Evolutionary conservation across 2,797 vertebrate genomes (phyloP).

Genomic region (Trachops cirrhosus): DNA sequence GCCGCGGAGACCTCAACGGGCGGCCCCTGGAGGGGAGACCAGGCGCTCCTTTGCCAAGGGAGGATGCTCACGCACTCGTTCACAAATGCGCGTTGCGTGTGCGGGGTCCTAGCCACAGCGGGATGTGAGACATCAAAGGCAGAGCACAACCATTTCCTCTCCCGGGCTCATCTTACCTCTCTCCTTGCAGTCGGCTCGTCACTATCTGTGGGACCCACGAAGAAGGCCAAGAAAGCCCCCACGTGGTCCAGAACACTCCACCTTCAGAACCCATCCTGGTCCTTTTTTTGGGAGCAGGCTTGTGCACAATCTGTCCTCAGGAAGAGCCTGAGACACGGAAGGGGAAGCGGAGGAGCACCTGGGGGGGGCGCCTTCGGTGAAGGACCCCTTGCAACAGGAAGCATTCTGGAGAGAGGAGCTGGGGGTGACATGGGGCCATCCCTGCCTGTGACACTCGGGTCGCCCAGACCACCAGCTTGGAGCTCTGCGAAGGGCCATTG

Average conservation of each 20-base stretch:
- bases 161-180: not conserved
- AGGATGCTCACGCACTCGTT: not conserved
- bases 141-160: not conserved
- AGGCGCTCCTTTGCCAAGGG: not conserved
- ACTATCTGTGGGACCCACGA: not conserved
- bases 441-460: fast-evolving
- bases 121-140: not conserved
- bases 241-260: not conserved
- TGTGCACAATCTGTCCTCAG: not conserved
- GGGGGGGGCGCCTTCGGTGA: not conserved
- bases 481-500: not conserved
- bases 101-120: not conserved
- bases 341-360: not conserved
- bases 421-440: too few relatives aligned
- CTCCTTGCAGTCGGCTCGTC: not conserved
- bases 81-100: not conserved
- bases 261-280: not conserved
- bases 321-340: not conserved
- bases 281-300: not conserved
- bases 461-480: too few relatives aligned
- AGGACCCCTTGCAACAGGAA: not conserved
- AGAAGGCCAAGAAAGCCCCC: not conserved
- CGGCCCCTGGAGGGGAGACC: not conserved
- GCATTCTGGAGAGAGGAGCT: not conserved
- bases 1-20: not conserved